Percentiles rank a stretch among this genome's conserved stretches.
These are phyloP conservation scores for Orchestia grillus DNA, from an alignment of 1,140 invertebrate species.

Conservation along the genomic window DNA sequence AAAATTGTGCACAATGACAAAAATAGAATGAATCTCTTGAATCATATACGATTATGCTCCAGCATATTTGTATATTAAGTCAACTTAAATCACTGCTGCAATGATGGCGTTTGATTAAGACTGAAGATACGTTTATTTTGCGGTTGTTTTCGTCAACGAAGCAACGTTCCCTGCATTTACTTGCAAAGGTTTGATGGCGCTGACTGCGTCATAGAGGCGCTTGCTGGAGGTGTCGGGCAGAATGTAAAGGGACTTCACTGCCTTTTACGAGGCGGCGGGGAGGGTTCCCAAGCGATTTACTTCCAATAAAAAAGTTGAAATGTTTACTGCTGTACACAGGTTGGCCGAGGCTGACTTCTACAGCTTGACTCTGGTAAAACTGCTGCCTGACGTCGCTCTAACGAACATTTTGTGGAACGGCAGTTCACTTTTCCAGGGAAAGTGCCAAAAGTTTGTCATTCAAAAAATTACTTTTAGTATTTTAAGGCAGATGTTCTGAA, in stretches of 20 bases:
- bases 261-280: background rate
- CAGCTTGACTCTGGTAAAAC: background rate
- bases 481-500: background rate
- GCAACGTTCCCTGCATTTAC: no score
- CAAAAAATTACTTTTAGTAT: background rate
- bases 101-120: no score
- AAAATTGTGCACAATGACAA: no score
- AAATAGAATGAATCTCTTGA: no score
- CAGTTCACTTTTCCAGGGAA: background rate
- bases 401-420: background rate
- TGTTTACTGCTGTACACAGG: background rate
- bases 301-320: conserved; percentile 8
- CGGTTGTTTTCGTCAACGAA: no score
- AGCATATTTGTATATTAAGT: no score
- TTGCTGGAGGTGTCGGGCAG: background rate
- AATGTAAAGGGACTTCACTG: background rate
- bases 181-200: background rate
- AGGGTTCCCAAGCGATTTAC: background rate
- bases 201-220: background rate
- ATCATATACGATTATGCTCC: no score
- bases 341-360: background rate
- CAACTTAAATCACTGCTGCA: no score
- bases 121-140: no score
- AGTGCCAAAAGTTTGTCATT: background rate
- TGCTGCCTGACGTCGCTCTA: background rate